Evolutionary conservation across 2,888 invertebrate genomes (phyloP), one percentile per base, ranked within the genome.

Genomic region (Sarcophaga carnaria): DNA sequence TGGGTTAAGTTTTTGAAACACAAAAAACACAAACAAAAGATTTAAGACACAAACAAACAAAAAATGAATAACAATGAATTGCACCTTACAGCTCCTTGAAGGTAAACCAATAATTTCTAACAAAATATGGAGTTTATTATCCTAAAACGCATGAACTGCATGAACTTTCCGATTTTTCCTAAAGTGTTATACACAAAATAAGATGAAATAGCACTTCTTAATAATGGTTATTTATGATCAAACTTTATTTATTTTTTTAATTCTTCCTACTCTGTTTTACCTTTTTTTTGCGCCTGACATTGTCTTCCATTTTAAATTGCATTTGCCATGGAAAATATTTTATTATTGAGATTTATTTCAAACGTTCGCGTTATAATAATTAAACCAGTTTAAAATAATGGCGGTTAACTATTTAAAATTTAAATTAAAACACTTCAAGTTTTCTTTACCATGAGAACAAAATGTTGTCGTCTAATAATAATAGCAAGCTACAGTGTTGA

Each of bases 401-500:
- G 63, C 63, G 4, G 47, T 20, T 45, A 25, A 70, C 45, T 76
- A 70, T 14, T 64, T 70, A 70, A 82, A 82, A 64, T 64, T 63
- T 70, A 54, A 82, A 70, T 70, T 70, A 25, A 70, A 6, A 47
- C 37, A 22, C 6, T 25, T 60, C 22, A 8, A 17, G 25, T 47
- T 75, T 75, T 63, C 17, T 54, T 27, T 70, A 63, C 64, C 71
- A 77, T 82, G 76, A 66, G 76, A 77, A 82, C 71, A 77, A 59
- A 76, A 82, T 77, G 64, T 20, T 59, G 82, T 71, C 76, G 20
- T 70, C 59, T 59, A 45, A 47, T 45, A 59, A 54, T 54, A 54
- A 54, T 66, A 47, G 25, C 27, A 77, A 66, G 20, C 14, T 6
- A 6, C 62, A 17, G 6, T 10, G n/a, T 47, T 54, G 37, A 8